A percentile compares a stretch with the other conserved stretches of the same genome.
phyloP scores from a whole-genome alignment of 92 coral and sea anemone species.

The Epizoanthus rinbou region DNA sequence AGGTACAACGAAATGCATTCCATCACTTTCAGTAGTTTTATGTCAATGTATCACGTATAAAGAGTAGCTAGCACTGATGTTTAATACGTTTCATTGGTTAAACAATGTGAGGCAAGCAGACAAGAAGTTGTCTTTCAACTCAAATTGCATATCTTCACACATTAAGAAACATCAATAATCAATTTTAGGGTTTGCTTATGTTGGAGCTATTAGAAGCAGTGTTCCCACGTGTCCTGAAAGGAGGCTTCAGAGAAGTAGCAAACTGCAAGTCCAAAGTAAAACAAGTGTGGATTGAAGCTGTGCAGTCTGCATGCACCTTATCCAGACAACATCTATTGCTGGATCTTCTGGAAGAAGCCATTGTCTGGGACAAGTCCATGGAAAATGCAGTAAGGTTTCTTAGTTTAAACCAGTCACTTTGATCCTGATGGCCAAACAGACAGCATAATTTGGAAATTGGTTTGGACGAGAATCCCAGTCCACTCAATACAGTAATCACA shows the following conservation, averaged over 20 bases:
- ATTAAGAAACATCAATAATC: neutral
- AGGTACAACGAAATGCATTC: neutral
- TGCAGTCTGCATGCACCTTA: conserved; percentile 63
- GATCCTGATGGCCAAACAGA: neutral
- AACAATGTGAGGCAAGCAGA: too few relatives aligned
- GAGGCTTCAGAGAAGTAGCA: conserved; percentile 42
- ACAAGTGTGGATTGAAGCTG: conserved; percentile 72
- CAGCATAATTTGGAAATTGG: neutral
- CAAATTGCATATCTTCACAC: neutral
- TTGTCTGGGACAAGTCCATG: conserved; percentile 83
- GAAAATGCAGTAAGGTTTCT: conserved; percentile 71
- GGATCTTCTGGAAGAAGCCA: conserved; percentile 73
- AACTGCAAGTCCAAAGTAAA: conserved; percentile 38
- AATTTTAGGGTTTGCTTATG: conserved; percentile 46
- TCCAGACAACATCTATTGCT: conserved; percentile 84
- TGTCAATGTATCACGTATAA: too few relatives aligned
- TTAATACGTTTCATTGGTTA: too few relatives aligned
- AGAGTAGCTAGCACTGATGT: too few relatives aligned
- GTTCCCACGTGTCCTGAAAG: conserved; percentile 62
- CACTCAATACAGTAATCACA: too few relatives aligned
- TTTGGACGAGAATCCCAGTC: neutral
- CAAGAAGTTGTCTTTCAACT: too few relatives aligned
- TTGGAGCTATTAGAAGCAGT: conserved; percentile 61
- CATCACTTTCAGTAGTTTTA: too few relatives aligned
- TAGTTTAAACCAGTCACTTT: neutral